These are phyloP conservation scores for Esperia sulphurella DNA, from an alignment of 2,888 invertebrate genomes.

Conservation along the genomic window DNA sequence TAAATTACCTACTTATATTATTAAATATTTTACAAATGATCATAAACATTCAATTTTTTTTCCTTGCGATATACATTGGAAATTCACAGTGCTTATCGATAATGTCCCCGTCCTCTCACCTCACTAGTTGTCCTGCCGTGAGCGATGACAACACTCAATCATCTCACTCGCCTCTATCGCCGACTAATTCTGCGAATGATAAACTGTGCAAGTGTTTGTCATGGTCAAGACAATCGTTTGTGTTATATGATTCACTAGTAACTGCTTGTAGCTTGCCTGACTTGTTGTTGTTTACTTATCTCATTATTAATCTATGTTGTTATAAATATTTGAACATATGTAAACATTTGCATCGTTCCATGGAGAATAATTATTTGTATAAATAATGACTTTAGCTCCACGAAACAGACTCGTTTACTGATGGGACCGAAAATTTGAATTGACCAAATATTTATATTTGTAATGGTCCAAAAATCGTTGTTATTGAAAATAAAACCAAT, in stretches of 20 bases:
- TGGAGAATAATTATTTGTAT: too few relatives aligned
- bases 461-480: too few relatives aligned
- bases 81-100: neutral
- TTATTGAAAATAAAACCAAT: too few relatives aligned
- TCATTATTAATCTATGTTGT: neutral
- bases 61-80: neutral
- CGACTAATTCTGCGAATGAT: conserved; percentile 25
- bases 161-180: conserved; percentile 33
- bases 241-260: neutral
- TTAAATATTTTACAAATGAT: too few relatives aligned
- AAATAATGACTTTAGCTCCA: too few relatives aligned
- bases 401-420: too few relatives aligned
- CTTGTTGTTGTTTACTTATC: neutral
- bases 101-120: neutral
- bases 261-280: neutral
- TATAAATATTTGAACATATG: too few relatives aligned
- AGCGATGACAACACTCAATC: conserved; percentile 57
- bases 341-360: too few relatives aligned
- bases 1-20: too few relatives aligned
- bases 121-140: conserved; percentile 24
- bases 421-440: too few relatives aligned
- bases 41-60: too few relatives aligned
- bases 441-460: too few relatives aligned
- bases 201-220: conserved; percentile 1
- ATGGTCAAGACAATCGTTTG: neutral